Percentiles rank a stretch among this genome's conserved stretches.
phyloP scores from a whole-genome alignment of 2,797 vertebrate species.

The Chaenodraco wilsoni region DNA sequence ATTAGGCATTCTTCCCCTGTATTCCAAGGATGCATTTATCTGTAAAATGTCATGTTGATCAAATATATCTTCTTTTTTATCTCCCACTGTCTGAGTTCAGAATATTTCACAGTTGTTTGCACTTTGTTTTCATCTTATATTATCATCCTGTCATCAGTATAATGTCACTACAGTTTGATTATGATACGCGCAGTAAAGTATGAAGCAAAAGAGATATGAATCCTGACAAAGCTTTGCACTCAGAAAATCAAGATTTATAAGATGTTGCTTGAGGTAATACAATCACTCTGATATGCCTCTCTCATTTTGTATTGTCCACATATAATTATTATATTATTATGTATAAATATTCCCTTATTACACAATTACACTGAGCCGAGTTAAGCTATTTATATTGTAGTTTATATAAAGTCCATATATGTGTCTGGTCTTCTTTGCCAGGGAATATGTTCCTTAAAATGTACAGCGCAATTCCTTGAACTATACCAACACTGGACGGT shows the following conservation, averaged over 20 bases:
- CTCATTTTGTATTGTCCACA: too few species aligned
- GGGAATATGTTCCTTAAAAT: background rate
- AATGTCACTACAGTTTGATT: constrained; percentile 8
- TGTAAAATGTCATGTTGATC: constrained; percentile 35
- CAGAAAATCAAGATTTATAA: background rate
- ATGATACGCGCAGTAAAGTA: background rate
- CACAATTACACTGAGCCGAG: too few species aligned
- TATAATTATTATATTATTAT: background rate
- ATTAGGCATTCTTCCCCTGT: constrained; percentile 25
- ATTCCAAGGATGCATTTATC: constrained; percentile 32
- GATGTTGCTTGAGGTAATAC: background rate
- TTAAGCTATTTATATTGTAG: background rate
- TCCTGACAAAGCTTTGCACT: background rate
- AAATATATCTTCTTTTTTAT: constrained; percentile 21
- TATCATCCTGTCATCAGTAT: background rate
- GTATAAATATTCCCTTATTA: background rate
- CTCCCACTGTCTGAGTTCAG: constrained; percentile 4
- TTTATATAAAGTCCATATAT: background rate
- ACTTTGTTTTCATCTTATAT: constrained; percentile 1
- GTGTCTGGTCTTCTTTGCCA: background rate
- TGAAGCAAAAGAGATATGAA: background rate
- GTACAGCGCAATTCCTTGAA: background rate
- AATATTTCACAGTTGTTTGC: constrained; percentile 8
- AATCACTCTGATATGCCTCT: background rate
- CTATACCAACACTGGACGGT: background rate